Evolutionary conservation across 2,113 vertebrate genomes (phyloP), one percentile per base, ranked within the genome.

Genomic region (Chrysochloris asiatica): DNA sequence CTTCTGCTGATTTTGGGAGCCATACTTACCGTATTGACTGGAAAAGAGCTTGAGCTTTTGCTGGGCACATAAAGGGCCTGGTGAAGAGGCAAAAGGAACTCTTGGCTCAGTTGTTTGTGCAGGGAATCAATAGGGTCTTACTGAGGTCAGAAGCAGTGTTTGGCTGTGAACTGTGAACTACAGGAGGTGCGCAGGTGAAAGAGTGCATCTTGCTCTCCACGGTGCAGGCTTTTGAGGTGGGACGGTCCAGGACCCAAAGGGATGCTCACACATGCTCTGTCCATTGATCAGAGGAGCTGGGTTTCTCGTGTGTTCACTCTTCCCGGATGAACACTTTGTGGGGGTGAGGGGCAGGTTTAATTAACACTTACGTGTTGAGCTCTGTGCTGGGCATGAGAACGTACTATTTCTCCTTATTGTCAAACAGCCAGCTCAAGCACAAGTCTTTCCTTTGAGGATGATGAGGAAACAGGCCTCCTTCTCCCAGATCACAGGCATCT

Each of bases 151-250:
- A 50, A 50, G 48, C 24, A 48, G 11, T 0, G 45, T 30, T n/a
- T 0, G 2, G 1, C 1, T 1, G 63, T 9, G 88, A 38, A 8
- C 9, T 0, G 0, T n/a, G n/a, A 61, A 59, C 21, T n/a, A n/a
- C 4, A n/a, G 56, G 67, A 45, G 33, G 6, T 38, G n/a, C n/a
- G n/a, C n/a, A n/a, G n/a, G n/a, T n/a, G n/a, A n/a, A n/a, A 48
- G 59, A 41, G 6, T n/a, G n/a, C n/a, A 3, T 21, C 77, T 3
- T 24, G 22, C 19, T 56, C 45, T 14, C 10, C 38, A 21, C 38
- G 10, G 3, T 0, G 33, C 38, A n/a, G n/a, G n/a, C n/a, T 33
- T 45, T 24, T n/a, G n/a, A 87, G 78, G 38, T 63, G 78, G n/a
- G 41, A 26, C 3, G 5, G 14, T 8, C 12, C 14, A 52, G 17